Percentiles rank a stretch among this genome's conserved stretches.
Conservation (phyloP, 2,113 vertebrate species). For the Toxotes jaculatrix region DNA sequence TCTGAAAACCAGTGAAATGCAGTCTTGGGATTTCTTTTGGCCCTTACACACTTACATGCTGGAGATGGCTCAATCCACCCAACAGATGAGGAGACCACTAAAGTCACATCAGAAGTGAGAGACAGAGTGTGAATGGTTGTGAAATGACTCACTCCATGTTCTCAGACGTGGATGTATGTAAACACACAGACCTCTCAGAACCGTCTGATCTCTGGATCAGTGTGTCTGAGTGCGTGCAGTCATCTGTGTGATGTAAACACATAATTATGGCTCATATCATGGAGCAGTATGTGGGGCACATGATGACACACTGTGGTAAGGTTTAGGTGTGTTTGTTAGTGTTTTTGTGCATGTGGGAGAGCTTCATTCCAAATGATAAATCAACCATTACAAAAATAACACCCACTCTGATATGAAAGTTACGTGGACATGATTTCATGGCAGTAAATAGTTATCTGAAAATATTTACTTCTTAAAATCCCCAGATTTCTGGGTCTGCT, state of each 20-base stretch:
- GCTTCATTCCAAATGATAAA: slow-evolving; percentile 22
- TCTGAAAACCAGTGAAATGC: not conserved
- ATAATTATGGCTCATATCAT: slow-evolving; percentile 17
- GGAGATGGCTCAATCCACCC: not conserved
- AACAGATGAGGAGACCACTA: no score
- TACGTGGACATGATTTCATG: not conserved
- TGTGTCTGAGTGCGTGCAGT: slow-evolving; percentile 42
- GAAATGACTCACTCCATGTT: slow-evolving; percentile 31
- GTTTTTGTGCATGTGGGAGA: not conserved
- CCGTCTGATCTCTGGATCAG: slow-evolving; percentile 63
- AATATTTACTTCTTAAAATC: slow-evolving; percentile 9
- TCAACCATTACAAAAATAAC: slow-evolving; percentile 21
- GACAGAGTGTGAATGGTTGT: not conserved
- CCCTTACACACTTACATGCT: no score
- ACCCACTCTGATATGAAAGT: not conserved
- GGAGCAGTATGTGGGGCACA: not conserved
- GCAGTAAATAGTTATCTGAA: not conserved
- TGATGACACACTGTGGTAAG: slow-evolving; percentile 1
- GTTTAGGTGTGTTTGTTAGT: slow-evolving; percentile 31
- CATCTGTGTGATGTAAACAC: slow-evolving; percentile 50
- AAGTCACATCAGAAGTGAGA: not conserved
- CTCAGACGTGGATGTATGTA: slow-evolving; percentile 12
- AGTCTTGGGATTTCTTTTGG: not conserved
- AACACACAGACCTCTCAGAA: slow-evolving; percentile 9
- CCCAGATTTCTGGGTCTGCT: not conserved